Conservation (phyloP, 2,888 invertebrate genomes). For the Litoditis marina region DNA sequence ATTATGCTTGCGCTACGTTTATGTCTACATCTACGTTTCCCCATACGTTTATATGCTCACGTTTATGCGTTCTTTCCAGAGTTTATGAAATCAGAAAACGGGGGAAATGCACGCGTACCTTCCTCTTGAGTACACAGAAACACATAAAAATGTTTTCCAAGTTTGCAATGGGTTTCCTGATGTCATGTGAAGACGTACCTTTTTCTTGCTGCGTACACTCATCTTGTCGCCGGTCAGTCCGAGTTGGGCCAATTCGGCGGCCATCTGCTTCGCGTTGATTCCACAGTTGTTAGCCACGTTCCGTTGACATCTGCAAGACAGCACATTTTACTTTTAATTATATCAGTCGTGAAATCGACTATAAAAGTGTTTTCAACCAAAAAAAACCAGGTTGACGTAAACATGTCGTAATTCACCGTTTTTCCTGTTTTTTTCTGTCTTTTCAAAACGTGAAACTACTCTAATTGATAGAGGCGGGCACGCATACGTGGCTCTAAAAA, state of each 20-base stretch:
- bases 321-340: neutral
- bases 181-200: constrained; percentile 37
- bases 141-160: neutral
- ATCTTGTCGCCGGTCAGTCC: constrained; percentile 86
- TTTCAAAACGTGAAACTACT: too few species aligned
- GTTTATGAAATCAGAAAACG: too few species aligned
- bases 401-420: too few species aligned
- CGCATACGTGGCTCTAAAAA: too few species aligned
- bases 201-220: constrained; percentile 66
- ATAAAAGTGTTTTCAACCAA: too few species aligned
- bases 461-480: too few species aligned
- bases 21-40: too few species aligned
- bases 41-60: neutral
- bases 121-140: neutral
- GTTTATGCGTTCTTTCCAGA: neutral
- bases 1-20: too few species aligned
- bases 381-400: too few species aligned
- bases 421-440: too few species aligned
- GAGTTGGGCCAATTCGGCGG: constrained; percentile 83
- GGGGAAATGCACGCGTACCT: too few species aligned
- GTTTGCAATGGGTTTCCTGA: neutral
- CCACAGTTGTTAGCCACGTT: constrained; percentile 99
- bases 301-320: constrained; percentile 76
- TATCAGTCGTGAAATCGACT: too few species aligned
- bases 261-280: constrained; percentile 93